phyloP scores from a whole-genome alignment of 1,140 invertebrate species.

The Heliconius melpomene region DNA sequence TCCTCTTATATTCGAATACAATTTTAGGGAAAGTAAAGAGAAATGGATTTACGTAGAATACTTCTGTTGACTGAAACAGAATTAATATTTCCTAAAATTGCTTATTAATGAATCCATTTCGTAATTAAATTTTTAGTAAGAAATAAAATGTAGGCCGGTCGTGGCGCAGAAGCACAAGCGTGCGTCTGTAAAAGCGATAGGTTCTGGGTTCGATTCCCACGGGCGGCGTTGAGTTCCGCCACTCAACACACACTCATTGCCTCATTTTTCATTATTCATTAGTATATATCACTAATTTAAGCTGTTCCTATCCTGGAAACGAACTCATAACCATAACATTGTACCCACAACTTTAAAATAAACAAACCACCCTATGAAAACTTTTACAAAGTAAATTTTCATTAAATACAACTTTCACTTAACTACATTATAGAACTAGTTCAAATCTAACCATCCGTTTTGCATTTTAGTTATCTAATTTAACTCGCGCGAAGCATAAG shows the following conservation, averaged over 20 bases:
- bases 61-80: not conserved
- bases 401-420: conserved; percentile 14
- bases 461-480: conserved; percentile 10
- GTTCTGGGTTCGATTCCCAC: too few relatives aligned
- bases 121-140: too few relatives aligned
- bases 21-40: not conserved
- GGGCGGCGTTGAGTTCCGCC: too few relatives aligned
- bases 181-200: too few relatives aligned
- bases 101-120: too few relatives aligned
- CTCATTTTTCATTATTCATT: too few relatives aligned
- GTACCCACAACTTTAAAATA: not conserved
- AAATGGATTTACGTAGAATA: not conserved
- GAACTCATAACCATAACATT: not conserved
- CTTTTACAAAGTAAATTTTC: not conserved
- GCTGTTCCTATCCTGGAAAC: not conserved
- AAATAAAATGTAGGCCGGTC: too few relatives aligned
- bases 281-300: not conserved
- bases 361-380: not conserved
- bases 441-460: not conserved
- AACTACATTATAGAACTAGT: conserved; percentile 1
- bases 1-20: not conserved
- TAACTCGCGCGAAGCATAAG: conserved; percentile 12
- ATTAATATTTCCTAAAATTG: not conserved
- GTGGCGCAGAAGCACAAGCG: too few relatives aligned
- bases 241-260: too few relatives aligned